Base-by-base conservation (phyloP, 2,888 invertebrate genomes). In the Phragmatobia fuliginosa region DNA sequence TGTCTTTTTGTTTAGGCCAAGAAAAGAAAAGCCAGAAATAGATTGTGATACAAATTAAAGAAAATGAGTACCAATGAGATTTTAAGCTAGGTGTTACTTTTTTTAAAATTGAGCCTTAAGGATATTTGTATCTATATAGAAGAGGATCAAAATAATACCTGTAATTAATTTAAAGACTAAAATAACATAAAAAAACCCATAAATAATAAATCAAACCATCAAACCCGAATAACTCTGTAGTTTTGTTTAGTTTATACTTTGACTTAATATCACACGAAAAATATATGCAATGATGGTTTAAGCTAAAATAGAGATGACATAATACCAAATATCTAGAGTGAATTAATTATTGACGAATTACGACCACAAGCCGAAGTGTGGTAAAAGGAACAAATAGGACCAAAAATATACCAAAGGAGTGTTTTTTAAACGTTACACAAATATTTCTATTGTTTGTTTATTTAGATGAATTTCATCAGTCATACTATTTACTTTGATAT, bases 401-500 rank as follows among this genome's bases (percentile, higher is more conserved):
- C 36, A 25, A 25, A 36, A 61, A n/a, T n/a, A 61, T 8, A n/a
- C 16, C 18, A n/a, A n/a, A n/a, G n/a, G n/a, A n/a, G n/a, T 36
- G 14, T 25, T 36, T 33, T n/a, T 7, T 36, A 25, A 14, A 41
- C 4, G 18, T 41, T 16, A 36, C 6, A 82, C 80, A 76, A 78
- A 73, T 70, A 71, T 73, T 71, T 78, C 76, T 68, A 77, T 74
- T 78, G 79, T 5, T 25, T 41, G n/a, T 52, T n/a, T 52, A 25
- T 52, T 4, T 41, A 10, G 11, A 45, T 31, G 28, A 83, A 82
- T 83, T 79, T 77, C 76, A 79, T 82, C 77, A 79, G 83, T 80
- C 81, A 80, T 77, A 52, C 73, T 85, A 83, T 87, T 87, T 85
- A 85, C 83, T 82, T 77, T 78, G 87, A 87, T 87, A 85, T 85